phyloP scores from a whole-genome alignment of 2,113 vertebrate genomes.

The Butastur rufipennis region DNA sequence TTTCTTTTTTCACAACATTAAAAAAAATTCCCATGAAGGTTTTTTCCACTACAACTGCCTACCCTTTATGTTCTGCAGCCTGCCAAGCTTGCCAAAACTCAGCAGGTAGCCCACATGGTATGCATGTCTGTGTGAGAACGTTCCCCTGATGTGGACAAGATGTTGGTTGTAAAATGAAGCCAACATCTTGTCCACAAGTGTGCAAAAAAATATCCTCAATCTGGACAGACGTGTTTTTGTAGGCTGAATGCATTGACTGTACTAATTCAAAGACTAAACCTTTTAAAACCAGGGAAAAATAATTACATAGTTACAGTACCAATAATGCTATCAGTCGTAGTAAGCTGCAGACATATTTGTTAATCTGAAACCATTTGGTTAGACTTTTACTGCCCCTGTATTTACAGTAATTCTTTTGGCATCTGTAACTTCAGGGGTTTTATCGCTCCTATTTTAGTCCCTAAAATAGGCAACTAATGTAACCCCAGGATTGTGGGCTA shows the following conservation, averaged over 20 bases:
- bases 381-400: conserved; percentile 13
- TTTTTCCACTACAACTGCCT: conserved; percentile 75
- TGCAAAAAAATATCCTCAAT: conserved; percentile 65
- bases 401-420: conserved; percentile 23
- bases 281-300: conserved; percentile 31
- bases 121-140: conserved; percentile 77
- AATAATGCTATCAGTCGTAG: not conserved
- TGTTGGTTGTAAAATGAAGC: conserved; percentile 79
- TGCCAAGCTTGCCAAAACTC: conserved; percentile 79
- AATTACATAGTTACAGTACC: not conserved
- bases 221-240: conserved; percentile 36
- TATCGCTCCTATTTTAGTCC: not conserved
- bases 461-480: not conserved
- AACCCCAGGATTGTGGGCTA: not conserved
- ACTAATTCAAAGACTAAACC: conserved; percentile 43
- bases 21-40: conserved; percentile 76
- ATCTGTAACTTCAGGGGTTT: not conserved
- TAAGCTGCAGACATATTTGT: conserved; percentile 21
- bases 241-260: conserved; percentile 32
- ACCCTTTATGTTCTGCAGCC: conserved; percentile 73
- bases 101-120: conserved; percentile 81
- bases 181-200: conserved; percentile 81
- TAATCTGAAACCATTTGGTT: conserved; percentile 2
- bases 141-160: conserved; percentile 82
- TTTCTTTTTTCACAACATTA: conserved; percentile 51